A percentile compares a stretch with the other conserved stretches of the same genome.
These are phyloP conservation scores for Raillietiella orientalis DNA, from an alignment of 2,888 invertebrate species.

Conservation along the genomic window DNA sequence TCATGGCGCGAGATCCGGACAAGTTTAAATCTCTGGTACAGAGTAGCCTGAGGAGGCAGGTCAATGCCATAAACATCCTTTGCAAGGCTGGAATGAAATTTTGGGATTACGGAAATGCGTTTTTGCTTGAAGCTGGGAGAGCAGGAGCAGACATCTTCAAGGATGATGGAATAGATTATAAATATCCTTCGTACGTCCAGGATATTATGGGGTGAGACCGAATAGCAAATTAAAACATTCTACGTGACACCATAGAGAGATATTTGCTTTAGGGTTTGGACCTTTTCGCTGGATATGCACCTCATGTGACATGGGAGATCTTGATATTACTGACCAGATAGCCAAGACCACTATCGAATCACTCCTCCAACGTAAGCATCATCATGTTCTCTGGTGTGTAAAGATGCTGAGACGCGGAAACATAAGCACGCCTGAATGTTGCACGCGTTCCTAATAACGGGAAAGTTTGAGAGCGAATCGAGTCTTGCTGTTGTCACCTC, in stretches of 20 bases:
- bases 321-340: slow-evolving; percentile 19
- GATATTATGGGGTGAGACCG: slow-evolving; percentile 23
- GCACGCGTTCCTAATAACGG: too few relatives aligned
- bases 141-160: slow-evolving; percentile 18
- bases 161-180: slow-evolving; percentile 14
- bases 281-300: slow-evolving; percentile 28
- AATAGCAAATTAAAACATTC: background rate
- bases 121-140: slow-evolving; percentile 21
- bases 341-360: slow-evolving; percentile 16
- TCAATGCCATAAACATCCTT: slow-evolving; percentile 20
- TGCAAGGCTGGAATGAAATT: slow-evolving; percentile 18
- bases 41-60: slow-evolving; percentile 20
- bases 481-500: too few relatives aligned
- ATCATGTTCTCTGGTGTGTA: too few relatives aligned
- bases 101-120: slow-evolving; percentile 29
- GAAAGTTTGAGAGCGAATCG: too few relatives aligned
- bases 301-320: slow-evolving; percentile 17
- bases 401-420: too few relatives aligned
- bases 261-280: slow-evolving; percentile 27
- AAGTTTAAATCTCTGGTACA: slow-evolving; percentile 18
- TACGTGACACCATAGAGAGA: slow-evolving; percentile 15
- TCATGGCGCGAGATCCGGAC: slow-evolving; percentile 17
- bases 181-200: slow-evolving; percentile 25
- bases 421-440: too few relatives aligned
- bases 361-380: slow-evolving; percentile 8